A percentile compares a stretch with the other conserved stretches of the same genome.
These are phyloP conservation scores for Dicaeum eximium DNA, from an alignment of 2,113 vertebrate genomes.

Conservation along the genomic window DNA sequence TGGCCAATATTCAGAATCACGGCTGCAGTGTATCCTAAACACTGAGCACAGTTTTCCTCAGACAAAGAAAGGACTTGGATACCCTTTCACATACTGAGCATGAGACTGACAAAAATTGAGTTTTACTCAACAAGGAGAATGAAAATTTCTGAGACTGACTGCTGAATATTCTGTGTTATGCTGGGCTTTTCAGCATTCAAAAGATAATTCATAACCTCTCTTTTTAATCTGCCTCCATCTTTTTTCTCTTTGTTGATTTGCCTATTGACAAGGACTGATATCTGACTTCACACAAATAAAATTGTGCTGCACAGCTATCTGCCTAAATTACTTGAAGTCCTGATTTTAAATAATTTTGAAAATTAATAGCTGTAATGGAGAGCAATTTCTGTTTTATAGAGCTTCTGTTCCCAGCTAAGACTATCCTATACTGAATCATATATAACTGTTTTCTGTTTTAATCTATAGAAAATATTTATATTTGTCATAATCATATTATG, in stretches of 20 bases:
- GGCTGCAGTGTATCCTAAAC: neutral
- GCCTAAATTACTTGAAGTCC: neutral
- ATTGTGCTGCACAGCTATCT: neutral
- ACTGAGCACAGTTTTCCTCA: neutral
- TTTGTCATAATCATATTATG: neutral
- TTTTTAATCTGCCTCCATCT: neutral
- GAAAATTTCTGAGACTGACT: neutral
- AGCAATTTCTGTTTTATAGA: neutral
- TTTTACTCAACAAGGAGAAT: neutral
- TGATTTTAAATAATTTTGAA: neutral
- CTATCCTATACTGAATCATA: neutral
- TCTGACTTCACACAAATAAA: neutral
- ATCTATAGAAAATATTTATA: neutral
- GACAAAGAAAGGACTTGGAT: neutral
- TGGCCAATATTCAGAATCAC: neutral
- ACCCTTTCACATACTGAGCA: neutral
- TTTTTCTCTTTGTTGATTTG: neutral
- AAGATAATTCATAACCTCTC: neutral
- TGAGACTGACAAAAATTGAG: neutral
- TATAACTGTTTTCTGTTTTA: neutral
- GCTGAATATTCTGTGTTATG: neutral
- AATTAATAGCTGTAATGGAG: neutral
- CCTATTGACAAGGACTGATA: neutral
- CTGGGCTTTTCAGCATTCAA: neutral
- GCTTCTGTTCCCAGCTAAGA: neutral